These are phyloP conservation scores for Diplodus puntazzo DNA, from an alignment of 2,797 vertebrate species.

Conservation along the genomic window DNA sequence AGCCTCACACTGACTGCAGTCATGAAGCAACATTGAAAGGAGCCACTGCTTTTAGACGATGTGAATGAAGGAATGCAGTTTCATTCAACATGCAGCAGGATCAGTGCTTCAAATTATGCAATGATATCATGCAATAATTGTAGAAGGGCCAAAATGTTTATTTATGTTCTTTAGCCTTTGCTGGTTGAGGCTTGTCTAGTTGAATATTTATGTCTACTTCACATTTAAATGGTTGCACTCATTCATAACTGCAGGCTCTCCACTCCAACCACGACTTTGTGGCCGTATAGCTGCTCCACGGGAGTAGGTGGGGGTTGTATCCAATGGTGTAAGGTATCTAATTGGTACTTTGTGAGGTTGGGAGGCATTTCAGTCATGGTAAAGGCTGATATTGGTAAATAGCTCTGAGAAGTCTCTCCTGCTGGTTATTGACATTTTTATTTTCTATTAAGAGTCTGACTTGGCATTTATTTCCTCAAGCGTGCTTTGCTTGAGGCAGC, in stretches of 20 bases:
- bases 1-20: too few relatives aligned
- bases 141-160: constrained; percentile 27
- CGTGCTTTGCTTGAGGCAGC: neutral
- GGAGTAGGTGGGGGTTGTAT: neutral
- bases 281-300: neutral
- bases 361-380: neutral
- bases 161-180: constrained; percentile 45
- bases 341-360: neutral
- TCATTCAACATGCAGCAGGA: neutral
- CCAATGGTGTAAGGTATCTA: neutral
- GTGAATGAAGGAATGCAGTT: constrained; percentile 1
- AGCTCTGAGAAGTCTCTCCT: neutral
- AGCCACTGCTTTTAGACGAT: constrained; percentile 8
- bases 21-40: neutral
- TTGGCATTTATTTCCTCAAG: neutral
- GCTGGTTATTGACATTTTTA: constrained; percentile 1
- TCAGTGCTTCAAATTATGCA: neutral
- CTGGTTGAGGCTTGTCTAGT: constrained; percentile 1
- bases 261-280: constrained; percentile 15
- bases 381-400: neutral
- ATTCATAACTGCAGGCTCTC: constrained; percentile 29
- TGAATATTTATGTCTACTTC: constrained; percentile 45
- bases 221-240: constrained; percentile 33
- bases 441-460: neutral
- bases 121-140: neutral